Evolutionary conservation across 2,888 invertebrate genomes (phyloP).

Genomic region (Pristionchus maxplancki): DNA sequence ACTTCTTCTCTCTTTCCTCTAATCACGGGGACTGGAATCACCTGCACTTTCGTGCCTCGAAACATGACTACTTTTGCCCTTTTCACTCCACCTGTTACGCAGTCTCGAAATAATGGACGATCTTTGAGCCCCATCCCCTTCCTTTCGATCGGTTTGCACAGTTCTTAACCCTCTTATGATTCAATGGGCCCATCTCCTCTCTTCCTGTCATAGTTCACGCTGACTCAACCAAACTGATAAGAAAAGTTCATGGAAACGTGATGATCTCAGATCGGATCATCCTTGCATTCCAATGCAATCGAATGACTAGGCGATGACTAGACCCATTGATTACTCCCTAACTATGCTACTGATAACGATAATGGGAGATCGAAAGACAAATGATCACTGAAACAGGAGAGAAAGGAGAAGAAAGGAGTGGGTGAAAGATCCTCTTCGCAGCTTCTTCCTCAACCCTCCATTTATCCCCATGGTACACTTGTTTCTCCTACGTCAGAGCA

Average conservation of each 20-base stretch:
- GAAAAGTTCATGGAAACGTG: constrained; percentile 3
- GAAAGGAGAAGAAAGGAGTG: background rate
- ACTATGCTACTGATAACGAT: constrained; percentile 13
- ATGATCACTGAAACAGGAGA: background rate
- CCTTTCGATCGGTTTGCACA: constrained; percentile 3
- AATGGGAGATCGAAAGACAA: background rate
- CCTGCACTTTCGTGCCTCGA: constrained; percentile 29
- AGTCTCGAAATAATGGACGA: background rate
- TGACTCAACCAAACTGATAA: constrained; percentile 12
- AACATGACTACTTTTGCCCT: constrained; percentile 28
- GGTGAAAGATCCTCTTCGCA: background rate
- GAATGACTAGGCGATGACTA: background rate
- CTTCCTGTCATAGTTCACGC: constrained; percentile 13
- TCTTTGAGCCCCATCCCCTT: background rate
- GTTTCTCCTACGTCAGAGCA: constrained; percentile 1
- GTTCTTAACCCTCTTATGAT: constrained; percentile 30
- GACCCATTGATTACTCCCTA: background rate
- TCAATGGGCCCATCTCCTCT: constrained; percentile 25
- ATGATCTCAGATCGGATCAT: constrained; percentile 21
- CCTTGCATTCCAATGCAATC: constrained; percentile 1
- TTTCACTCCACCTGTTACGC: background rate
- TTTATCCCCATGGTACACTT: constrained; percentile 16
- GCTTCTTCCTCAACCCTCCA: background rate
- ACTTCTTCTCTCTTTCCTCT: background rate
- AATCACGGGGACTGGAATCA: background rate